phyloP scores from a whole-genome alignment of 2,797 vertebrate species.

The Sebastes glaucus region DNA sequence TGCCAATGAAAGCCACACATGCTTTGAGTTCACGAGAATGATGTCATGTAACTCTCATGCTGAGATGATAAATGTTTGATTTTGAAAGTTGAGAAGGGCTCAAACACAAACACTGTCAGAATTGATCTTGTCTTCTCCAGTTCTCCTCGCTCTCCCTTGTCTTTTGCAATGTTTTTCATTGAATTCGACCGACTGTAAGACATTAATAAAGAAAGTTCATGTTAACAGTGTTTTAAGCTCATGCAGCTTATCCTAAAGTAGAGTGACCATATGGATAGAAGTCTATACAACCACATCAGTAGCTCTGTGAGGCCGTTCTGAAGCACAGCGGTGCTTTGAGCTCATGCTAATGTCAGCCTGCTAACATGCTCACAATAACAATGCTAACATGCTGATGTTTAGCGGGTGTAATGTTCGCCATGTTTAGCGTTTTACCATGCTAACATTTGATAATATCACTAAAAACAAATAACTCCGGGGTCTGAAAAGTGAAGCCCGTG shows the following conservation, averaged over 20 bases:
- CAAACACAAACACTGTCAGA: background rate
- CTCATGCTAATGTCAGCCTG: background rate
- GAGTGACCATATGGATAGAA: background rate
- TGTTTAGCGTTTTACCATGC: background rate
- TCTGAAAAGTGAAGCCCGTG: no score
- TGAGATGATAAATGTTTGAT: background rate
- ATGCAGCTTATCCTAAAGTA: background rate
- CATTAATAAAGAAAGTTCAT: background rate
- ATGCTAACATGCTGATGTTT: background rate
- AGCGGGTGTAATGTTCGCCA: background rate
- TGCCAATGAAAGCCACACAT: background rate
- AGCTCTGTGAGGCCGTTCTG: background rate
- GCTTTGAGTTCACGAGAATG: background rate
- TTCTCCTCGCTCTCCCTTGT: background rate
- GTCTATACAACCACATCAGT: background rate
- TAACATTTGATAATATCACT: background rate
- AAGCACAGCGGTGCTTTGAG: background rate
- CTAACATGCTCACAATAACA: background rate
- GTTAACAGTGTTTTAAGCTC: background rate
- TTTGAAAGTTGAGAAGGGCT: background rate
- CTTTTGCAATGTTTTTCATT: background rate
- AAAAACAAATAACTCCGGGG: background rate
- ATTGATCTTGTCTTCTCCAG: background rate
- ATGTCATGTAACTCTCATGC: background rate
- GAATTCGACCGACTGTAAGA: background rate